phyloP scores from a whole-genome alignment of 2,113 vertebrate genomes.

The Butorides virescens region DNA sequence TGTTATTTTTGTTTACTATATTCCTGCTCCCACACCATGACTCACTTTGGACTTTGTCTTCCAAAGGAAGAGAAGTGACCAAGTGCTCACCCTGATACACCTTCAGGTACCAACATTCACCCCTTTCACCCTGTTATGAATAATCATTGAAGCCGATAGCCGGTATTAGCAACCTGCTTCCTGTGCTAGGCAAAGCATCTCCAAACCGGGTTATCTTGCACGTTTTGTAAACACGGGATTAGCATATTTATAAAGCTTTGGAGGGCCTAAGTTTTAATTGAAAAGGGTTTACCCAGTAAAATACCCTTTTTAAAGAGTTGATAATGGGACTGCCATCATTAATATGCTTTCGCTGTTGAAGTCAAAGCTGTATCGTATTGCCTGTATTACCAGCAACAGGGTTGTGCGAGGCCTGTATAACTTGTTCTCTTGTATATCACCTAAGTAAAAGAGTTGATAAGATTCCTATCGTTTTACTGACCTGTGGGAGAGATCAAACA shows the following conservation, averaged over 20 bases:
- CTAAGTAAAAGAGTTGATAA: not conserved
- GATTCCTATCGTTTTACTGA: not conserved
- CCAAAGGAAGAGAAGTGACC: not conserved
- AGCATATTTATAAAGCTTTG: not conserved
- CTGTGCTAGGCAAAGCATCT: not conserved
- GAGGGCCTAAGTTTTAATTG: not conserved
- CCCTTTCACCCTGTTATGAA: not conserved
- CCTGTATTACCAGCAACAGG: not conserved
- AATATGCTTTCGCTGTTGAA: not conserved
- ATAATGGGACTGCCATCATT: not conserved
- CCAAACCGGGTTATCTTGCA: not conserved
- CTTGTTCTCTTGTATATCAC: not conserved
- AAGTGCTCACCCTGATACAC: rapidly evolving
- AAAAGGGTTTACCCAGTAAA: not conserved
- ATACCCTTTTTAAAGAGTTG: not conserved
- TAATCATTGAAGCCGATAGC: not conserved
- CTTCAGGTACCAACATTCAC: not conserved
- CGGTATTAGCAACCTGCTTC: not conserved
- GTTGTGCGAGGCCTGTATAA: not conserved
- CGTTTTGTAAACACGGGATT: not conserved
- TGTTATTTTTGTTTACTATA: not conserved
- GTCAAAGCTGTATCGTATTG: not conserved
- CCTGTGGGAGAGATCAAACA: not conserved
- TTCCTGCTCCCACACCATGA: not conserved
- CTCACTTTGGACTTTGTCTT: not conserved